These are phyloP conservation scores for Myotis brandtii DNA, from an alignment of 2,113 vertebrate species.

Conservation along the genomic window DNA sequence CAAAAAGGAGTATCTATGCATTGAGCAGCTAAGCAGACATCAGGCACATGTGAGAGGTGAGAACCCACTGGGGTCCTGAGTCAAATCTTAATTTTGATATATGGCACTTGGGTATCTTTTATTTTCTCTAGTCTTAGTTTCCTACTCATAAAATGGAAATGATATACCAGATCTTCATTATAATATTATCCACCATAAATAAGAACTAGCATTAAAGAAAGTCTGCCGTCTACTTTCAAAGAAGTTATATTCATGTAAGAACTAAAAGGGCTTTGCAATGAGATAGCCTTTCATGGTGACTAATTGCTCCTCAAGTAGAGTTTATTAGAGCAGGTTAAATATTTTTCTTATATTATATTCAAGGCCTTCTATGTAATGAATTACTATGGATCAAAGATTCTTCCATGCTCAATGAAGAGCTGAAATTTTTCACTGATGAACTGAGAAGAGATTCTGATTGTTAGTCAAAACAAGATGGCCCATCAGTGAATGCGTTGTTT, in stretches of 20 bases:
- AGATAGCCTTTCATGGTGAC: neutral
- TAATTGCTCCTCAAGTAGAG: neutral
- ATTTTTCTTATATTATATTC: neutral
- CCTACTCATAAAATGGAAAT: neutral
- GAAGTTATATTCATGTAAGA: neutral
- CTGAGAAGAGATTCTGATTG: neutral
- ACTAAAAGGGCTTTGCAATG: neutral
- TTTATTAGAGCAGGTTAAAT: neutral
- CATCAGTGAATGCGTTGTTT: neutral
- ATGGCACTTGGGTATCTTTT: neutral
- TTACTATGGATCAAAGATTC: neutral
- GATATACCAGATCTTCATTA: neutral
- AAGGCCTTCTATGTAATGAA: neutral
- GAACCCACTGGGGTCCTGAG: neutral
- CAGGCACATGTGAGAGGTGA: neutral
- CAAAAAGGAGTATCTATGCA: neutral
- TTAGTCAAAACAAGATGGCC: neutral
- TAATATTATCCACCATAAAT: neutral
- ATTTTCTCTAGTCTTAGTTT: neutral
- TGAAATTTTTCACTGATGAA: neutral
- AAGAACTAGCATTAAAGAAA: neutral
- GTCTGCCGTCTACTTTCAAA: neutral
- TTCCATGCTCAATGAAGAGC: neutral
- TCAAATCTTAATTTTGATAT: neutral
- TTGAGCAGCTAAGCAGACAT: neutral